A percentile compares a stretch with the other conserved stretches of the same genome.
Conservation (phyloP, 2,113 vertebrate species). For the Thamnaconus septentrionalis region DNA sequence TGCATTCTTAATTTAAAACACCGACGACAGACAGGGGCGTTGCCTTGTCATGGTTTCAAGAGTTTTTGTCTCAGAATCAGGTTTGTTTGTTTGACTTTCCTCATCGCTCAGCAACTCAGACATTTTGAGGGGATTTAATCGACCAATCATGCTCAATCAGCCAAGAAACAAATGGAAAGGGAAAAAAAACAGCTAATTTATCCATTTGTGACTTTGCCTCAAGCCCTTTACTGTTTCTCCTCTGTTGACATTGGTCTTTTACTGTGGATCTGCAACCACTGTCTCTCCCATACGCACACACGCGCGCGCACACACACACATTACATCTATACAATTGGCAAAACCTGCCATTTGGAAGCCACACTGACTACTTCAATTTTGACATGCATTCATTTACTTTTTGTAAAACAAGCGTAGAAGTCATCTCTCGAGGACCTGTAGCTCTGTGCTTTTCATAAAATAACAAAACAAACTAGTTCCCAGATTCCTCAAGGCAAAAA, state of each 20-base stretch:
- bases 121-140: conserved; percentile 55
- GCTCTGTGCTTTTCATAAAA: too few species aligned
- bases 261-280: background rate
- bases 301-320: conserved; percentile 1
- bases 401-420: too few species aligned
- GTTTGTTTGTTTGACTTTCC: conserved; percentile 8
- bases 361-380: too few species aligned
- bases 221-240: conserved; percentile 39
- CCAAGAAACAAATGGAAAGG: conserved; percentile 23
- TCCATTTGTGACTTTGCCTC: conserved; percentile 59
- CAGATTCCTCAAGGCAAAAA: too few species aligned
- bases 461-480: too few species aligned
- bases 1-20: too few species aligned
- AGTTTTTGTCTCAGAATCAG: conserved; percentile 44
- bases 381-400: too few species aligned
- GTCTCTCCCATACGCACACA: conserved; percentile 12
- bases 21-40: too few species aligned
- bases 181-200: conserved; percentile 52
- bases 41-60: conserved; percentile 48
- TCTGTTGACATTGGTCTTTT: background rate
- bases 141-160: conserved; percentile 58
- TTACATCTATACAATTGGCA: too few species aligned
- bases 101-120: conserved; percentile 8
- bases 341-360: too few species aligned
- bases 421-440: too few species aligned